Evolutionary conservation across 1,140 invertebrate genomes (phyloP).

Genomic region (Halesus radiatus): DNA sequence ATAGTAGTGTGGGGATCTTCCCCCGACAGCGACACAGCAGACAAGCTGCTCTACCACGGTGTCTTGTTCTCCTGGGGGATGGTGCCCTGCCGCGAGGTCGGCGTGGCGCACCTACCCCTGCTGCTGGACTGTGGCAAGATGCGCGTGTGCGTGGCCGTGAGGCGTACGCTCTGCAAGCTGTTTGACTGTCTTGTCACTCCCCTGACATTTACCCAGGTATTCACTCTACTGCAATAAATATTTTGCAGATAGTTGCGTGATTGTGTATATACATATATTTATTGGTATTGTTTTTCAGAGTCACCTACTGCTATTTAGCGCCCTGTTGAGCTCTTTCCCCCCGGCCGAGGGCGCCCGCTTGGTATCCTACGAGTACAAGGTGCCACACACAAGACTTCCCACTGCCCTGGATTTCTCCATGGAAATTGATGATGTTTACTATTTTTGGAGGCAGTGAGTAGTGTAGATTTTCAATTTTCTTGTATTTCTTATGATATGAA

Average conservation of each 20-base stretch:
- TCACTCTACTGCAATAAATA: too few relatives aligned
- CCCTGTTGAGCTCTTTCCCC: constrained; percentile 46
- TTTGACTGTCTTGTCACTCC: constrained; percentile 68
- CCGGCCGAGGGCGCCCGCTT: constrained; percentile 32
- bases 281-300: constrained; percentile 43
- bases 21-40: constrained; percentile 56
- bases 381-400: constrained; percentile 37
- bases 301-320: constrained; percentile 52
- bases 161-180: constrained; percentile 60
- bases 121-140: constrained; percentile 64
- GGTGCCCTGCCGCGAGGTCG: constrained; percentile 51
- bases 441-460: constrained; percentile 47
- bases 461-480: too few relatives aligned
- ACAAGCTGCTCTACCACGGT: constrained; percentile 61
- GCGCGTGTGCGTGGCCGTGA: constrained; percentile 61
- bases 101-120: constrained; percentile 63
- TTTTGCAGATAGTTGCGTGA: too few relatives aligned
- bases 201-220: constrained; percentile 64
- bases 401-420: constrained; percentile 48
- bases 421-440: constrained; percentile 45
- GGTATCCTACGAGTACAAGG: constrained; percentile 41
- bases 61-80: constrained; percentile 65
- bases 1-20: constrained; percentile 61
- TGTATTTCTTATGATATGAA: too few relatives aligned
- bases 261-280: too few relatives aligned